These are phyloP conservation scores for Pseudomyrmex sp. DNA, from an alignment of 1,140 invertebrate species.

Conservation along the genomic window DNA sequence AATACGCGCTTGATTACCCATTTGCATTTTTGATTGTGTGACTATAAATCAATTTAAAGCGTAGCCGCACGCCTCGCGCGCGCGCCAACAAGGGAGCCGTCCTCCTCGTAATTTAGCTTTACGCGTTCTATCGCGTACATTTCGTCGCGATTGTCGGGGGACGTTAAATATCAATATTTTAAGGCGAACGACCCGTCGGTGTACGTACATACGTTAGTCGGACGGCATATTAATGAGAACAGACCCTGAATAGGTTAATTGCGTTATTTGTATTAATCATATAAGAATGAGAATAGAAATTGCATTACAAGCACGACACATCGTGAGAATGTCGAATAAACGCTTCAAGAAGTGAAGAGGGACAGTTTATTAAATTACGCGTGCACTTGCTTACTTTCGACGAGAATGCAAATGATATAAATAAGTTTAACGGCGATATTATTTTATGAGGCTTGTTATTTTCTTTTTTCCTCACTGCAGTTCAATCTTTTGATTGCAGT, in stretches of 20 bases:
- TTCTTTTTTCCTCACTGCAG: neutral
- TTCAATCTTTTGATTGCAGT: conserved; percentile 22
- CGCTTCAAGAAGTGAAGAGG: too few species aligned
- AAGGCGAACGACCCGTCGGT: conserved; percentile 19
- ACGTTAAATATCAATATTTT: conserved; percentile 35
- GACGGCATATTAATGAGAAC: too few species aligned
- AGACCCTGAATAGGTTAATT: too few species aligned
- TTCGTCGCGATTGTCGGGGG: conserved; percentile 36
- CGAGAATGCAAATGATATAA: too few species aligned
- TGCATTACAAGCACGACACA: too few species aligned
- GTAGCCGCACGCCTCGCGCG: neutral
- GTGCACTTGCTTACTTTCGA: too few species aligned
- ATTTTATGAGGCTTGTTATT: neutral
- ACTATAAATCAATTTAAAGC: conserved; percentile 61
- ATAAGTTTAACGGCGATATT: too few species aligned
- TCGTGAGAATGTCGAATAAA: too few species aligned
- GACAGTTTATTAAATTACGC: too few species aligned
- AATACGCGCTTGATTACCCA: conserved; percentile 59
- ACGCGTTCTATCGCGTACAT: conserved; percentile 10
- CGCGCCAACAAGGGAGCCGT: neutral
- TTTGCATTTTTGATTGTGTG: conserved; percentile 63
- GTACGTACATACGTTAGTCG: neutral
- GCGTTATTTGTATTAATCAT: too few species aligned
- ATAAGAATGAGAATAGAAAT: too few species aligned
- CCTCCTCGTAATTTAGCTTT: conserved; percentile 18